Conservation (phyloP, 2,888 invertebrate species). For the Agrotis ipsilon region DNA sequence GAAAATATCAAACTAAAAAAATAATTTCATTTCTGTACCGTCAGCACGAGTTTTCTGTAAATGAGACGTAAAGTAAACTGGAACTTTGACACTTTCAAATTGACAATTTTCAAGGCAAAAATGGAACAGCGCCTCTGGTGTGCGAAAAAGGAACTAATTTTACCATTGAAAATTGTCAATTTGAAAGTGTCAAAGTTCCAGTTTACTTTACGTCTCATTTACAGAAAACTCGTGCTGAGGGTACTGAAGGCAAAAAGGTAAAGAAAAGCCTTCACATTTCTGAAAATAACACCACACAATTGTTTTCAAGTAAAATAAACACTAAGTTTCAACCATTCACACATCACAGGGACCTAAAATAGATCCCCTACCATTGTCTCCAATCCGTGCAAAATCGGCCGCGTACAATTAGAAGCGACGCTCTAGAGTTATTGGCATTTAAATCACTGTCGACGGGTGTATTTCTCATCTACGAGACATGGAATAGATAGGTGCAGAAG, state of each 20-base stretch:
- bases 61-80: too few species aligned
- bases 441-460: constrained; percentile 73
- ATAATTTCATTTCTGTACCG: too few species aligned
- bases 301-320: constrained; percentile 40
- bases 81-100: too few species aligned
- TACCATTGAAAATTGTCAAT: too few species aligned
- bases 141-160: too few species aligned
- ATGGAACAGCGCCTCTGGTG: too few species aligned
- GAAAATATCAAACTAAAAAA: too few species aligned
- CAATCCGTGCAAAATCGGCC: constrained; percentile 72
- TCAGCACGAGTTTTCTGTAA: too few species aligned
- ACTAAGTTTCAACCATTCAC: constrained; percentile 51
- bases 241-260: background rate
- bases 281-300: constrained; percentile 32
- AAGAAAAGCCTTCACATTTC: background rate
- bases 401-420: constrained; percentile 72
- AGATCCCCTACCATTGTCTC: constrained; percentile 72
- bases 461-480: constrained; percentile 59
- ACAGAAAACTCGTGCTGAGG: too few species aligned
- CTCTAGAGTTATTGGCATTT: constrained; percentile 71
- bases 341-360: constrained; percentile 60
- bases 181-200: too few species aligned
- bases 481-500: constrained; percentile 25
- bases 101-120: too few species aligned
- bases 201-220: too few species aligned